phyloP scores from a whole-genome alignment of 2,888 invertebrate species.

The Celastrina argiolus region DNA sequence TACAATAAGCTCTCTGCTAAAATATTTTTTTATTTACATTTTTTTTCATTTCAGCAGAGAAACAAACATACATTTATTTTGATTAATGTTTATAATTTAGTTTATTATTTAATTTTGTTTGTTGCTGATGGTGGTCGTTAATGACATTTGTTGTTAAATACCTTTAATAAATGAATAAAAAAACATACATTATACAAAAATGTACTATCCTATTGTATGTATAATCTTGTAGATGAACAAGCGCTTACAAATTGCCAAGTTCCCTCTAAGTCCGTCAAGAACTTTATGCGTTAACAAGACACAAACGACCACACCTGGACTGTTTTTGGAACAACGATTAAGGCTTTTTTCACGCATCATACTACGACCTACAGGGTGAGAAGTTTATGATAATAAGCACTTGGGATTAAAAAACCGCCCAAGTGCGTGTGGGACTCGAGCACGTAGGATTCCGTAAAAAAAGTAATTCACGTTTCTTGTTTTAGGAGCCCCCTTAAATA shows the following conservation, averaged over 20 bases:
- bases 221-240: neutral
- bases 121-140: too few species aligned
- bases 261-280: neutral
- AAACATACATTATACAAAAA: too few species aligned
- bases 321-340: neutral
- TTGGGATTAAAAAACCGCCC: neutral
- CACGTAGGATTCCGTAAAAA: neutral
- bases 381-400: neutral
- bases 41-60: too few species aligned
- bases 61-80: too few species aligned
- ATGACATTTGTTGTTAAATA: too few species aligned
- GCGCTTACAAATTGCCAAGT: neutral
- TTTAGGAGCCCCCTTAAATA: too few species aligned
- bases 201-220: neutral
- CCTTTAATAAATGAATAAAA: too few species aligned
- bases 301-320: neutral
- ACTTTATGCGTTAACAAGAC: neutral
- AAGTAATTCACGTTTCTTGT: too few species aligned
- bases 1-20: too few species aligned
- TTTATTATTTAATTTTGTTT: too few species aligned
- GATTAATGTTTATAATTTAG: too few species aligned
- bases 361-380: neutral
- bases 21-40: too few species aligned
- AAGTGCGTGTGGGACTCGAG: neutral
- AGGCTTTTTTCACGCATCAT: neutral